Percentiles rank a stretch among this genome's conserved stretches.
These are phyloP conservation scores for Pegoplata infirma DNA, from an alignment of 2,888 invertebrate species.

Conservation along the genomic window DNA sequence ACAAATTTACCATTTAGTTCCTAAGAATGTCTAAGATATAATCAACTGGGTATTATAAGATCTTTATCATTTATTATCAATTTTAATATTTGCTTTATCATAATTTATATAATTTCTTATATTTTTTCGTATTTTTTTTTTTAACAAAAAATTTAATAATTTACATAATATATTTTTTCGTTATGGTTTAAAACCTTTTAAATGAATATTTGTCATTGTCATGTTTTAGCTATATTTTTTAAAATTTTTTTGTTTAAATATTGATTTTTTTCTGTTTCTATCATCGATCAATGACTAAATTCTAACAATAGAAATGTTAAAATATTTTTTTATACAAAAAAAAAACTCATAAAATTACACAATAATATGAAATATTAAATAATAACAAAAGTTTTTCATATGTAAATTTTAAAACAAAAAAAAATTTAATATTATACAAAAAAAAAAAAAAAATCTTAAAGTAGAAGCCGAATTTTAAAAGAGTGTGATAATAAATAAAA, in stretches of 20 bases:
- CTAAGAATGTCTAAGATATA: too few relatives aligned
- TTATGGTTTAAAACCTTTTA: neutral
- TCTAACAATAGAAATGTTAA: slow-evolving; percentile 38
- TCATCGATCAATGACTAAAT: slow-evolving; percentile 34
- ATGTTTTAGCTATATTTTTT: neutral
- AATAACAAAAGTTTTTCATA: slow-evolving; percentile 14
- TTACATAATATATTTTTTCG: neutral
- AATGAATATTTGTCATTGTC: slow-evolving; percentile 6
- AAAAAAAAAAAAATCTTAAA: too few relatives aligned
- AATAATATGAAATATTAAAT: slow-evolving; percentile 25
- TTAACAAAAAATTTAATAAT: neutral
- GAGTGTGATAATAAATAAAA: too few relatives aligned
- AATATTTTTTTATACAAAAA: neutral
- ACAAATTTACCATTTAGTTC: too few relatives aligned
- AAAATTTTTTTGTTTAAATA: neutral
- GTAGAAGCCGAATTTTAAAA: too few relatives aligned
- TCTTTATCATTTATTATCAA: too few relatives aligned
- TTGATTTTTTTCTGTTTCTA: neutral
- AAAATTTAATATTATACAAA: too few relatives aligned
- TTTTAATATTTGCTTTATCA: neutral
- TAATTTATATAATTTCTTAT: neutral
- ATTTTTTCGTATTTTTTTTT: neutral
- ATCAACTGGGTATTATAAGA: too few relatives aligned
- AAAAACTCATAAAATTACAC: slow-evolving; percentile 20
- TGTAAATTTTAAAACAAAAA: too few relatives aligned